These are phyloP conservation scores for Bilobella aurantiaca DNA, from an alignment of 1,140 invertebrate species.

Conservation along the genomic window DNA sequence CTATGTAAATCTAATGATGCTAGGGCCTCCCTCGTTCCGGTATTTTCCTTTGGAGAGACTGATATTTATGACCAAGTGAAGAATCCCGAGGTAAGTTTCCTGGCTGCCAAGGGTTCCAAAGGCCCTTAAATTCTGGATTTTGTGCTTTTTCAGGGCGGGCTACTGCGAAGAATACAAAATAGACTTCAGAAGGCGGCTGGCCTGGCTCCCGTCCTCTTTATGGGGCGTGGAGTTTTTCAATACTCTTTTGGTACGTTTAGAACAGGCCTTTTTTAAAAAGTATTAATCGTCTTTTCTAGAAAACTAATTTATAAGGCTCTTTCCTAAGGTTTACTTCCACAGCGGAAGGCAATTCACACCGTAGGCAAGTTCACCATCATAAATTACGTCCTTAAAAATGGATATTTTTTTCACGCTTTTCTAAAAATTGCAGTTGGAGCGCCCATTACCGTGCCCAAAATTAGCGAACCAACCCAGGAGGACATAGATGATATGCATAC, in stretches of 20 bases:
- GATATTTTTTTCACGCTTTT: slow-evolving; percentile 12
- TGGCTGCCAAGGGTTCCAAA: not conserved
- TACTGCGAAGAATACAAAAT: slow-evolving; percentile 57
- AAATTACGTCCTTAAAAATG: not conserved
- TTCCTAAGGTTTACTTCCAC: slow-evolving; percentile 51
- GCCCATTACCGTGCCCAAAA: slow-evolving; percentile 63
- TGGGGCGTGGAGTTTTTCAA: slow-evolving; percentile 79
- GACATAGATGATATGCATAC: slow-evolving; percentile 64
- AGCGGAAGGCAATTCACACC: slow-evolving; percentile 41
- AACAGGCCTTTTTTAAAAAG: not conserved
- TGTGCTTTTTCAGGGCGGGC: slow-evolving; percentile 45
- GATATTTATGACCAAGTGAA: slow-evolving; percentile 69
- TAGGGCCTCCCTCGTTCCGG: slow-evolving; percentile 69
- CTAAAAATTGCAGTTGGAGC: slow-evolving; percentile 71
- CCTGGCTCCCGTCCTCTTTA: slow-evolving; percentile 64
- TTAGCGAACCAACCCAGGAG: slow-evolving; percentile 56
- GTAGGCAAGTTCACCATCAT: slow-evolving; percentile 7
- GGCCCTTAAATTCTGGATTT: not conserved
- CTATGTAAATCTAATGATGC: slow-evolving; percentile 35
- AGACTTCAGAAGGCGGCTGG: slow-evolving; percentile 56
- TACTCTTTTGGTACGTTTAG: slow-evolving; percentile 73
- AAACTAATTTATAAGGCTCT: not conserved
- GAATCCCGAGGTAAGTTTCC: slow-evolving; percentile 47
- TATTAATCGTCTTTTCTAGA: not conserved
- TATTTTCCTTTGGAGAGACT: slow-evolving; percentile 84